Evolutionary conservation across 2,888 invertebrate species (phyloP).

Genomic region (Zhengitettix transpicula): DNA sequence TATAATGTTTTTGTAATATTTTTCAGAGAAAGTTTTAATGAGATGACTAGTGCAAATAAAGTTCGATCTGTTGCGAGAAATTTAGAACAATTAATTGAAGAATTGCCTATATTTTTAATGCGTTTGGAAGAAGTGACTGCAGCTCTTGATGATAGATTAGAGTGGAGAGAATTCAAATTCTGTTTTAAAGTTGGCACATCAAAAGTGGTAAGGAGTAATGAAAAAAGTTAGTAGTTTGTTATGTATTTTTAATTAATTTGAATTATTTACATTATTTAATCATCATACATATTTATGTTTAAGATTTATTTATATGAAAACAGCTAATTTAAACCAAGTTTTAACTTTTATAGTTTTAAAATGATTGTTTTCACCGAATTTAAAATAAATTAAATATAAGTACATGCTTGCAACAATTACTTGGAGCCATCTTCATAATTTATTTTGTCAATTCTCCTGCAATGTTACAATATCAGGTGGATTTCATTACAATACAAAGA

Average conservation of each 20-base stretch:
- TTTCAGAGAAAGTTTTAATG: slow-evolving; percentile 38
- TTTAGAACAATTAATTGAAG: slow-evolving; percentile 42
- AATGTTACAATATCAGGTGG: no score
- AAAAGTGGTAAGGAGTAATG: slow-evolving; percentile 38
- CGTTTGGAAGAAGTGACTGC: slow-evolving; percentile 42
- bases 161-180: slow-evolving; percentile 43
- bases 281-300: background rate
- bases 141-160: slow-evolving; percentile 42
- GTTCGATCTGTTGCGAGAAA: slow-evolving; percentile 41
- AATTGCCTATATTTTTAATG: slow-evolving; percentile 41
- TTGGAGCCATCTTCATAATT: no score
- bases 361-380: no score
- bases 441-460: no score
- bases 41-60: slow-evolving; percentile 40
- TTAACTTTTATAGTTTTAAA: no score
- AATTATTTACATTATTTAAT: background rate
- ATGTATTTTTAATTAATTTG: background rate
- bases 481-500: no score
- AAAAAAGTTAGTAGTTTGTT: no score
- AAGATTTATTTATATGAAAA: no score
- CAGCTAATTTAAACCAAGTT: no score
- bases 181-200: slow-evolving; percentile 44
- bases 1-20: no score
- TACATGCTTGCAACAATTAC: no score
- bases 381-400: no score